phyloP scores from a whole-genome alignment of 2,797 vertebrate genomes.

The Fistularia tabacaria region DNA sequence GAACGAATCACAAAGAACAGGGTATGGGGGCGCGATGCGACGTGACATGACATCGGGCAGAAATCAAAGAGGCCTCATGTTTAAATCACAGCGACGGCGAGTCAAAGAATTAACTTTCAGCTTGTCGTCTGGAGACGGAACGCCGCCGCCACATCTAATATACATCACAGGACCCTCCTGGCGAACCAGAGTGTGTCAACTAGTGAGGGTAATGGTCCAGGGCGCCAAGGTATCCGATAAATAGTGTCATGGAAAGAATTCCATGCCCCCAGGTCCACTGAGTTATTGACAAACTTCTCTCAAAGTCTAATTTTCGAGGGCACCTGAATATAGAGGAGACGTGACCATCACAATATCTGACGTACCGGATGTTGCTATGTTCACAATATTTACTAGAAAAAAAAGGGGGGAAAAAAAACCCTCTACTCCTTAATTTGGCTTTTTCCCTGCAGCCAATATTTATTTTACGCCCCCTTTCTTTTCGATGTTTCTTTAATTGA shows the following conservation, averaged over 20 bases:
- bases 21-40: constrained; percentile 2
- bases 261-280: too few relatives aligned
- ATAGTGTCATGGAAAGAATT: too few relatives aligned
- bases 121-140: constrained; percentile 21
- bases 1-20: constrained; percentile 6
- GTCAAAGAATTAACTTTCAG: constrained; percentile 17
- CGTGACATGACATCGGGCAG: constrained; percentile 32
- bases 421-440: too few relatives aligned
- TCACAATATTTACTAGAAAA: too few relatives aligned
- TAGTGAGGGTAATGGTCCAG: neutral
- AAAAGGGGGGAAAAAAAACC: too few relatives aligned
- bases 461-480: too few relatives aligned
- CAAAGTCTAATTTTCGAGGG: too few relatives aligned
- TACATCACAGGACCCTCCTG: constrained; percentile 17
- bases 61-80: constrained; percentile 44
- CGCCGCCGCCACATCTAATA: constrained; percentile 28
- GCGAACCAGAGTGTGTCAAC: constrained; percentile 13
- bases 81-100: constrained; percentile 37
- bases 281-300: too few relatives aligned
- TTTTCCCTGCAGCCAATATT: too few relatives aligned
- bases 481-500: too few relatives aligned
- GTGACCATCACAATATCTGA: neutral
- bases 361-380: too few relatives aligned
- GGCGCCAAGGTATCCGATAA: neutral
- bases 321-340: neutral